These are phyloP conservation scores for Bolinopsis microptera DNA, from an alignment of 37 sponge, comb jelly and placozoan species.

Conservation along the genomic window DNA sequence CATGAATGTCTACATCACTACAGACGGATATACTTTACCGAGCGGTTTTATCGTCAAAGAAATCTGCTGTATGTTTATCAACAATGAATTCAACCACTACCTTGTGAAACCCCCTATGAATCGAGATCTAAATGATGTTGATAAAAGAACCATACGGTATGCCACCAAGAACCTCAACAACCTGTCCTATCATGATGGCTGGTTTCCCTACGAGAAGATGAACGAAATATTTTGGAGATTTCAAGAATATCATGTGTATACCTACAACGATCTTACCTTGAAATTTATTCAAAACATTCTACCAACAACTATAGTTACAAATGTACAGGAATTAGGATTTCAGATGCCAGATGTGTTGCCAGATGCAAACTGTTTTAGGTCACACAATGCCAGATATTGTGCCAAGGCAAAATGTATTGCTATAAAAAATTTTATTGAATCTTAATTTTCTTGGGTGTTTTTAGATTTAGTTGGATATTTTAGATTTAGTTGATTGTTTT, in stretches of 20 bases:
- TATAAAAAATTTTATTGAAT: not conserved
- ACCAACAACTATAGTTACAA: not conserved
- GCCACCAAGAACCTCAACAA: not conserved
- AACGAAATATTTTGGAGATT: not conserved
- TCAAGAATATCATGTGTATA: not conserved
- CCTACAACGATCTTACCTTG: not conserved
- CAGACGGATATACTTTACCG: not conserved
- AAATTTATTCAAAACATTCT: not conserved
- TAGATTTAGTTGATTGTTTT: no score
- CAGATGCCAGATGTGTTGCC: not conserved
- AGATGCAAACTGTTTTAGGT: not conserved
- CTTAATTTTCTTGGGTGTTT: not conserved
- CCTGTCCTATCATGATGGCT: not conserved
- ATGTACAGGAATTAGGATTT: not conserved
- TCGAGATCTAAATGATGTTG: not conserved
- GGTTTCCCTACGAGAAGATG: not conserved
- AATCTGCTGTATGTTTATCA: not conserved
- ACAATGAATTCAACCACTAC: not conserved
- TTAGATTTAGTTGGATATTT: not conserved
- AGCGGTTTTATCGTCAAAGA: constrained; percentile 6
- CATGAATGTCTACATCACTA: not conserved
- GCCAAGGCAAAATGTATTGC: constrained; percentile 15
- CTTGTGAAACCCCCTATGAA: not conserved
- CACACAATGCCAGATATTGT: not conserved
- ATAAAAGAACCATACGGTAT: not conserved